Percentiles rank a stretch among this genome's conserved stretches.
These are phyloP conservation scores for Latheticus oryzae DNA, from an alignment of 2,888 invertebrate species.

Conservation along the genomic window DNA sequence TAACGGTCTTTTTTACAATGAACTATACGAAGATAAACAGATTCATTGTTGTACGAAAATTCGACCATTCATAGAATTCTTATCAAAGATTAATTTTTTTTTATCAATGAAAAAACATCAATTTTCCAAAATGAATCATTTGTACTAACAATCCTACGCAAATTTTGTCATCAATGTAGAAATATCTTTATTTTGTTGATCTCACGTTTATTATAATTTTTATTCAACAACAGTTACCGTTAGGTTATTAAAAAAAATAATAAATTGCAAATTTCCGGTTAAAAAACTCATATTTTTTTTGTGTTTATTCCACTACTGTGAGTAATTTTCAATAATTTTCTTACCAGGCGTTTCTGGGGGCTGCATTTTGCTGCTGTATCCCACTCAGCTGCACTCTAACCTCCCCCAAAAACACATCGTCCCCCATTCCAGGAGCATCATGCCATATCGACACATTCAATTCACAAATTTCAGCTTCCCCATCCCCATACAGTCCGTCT, in stretches of 20 bases:
- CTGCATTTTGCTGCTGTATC: conserved; percentile 72
- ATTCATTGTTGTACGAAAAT: too few relatives aligned
- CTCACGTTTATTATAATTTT: conserved; percentile 27
- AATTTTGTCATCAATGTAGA: conserved; percentile 25
- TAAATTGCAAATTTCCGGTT: too few relatives aligned
- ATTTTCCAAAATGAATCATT: too few relatives aligned
- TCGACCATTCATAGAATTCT: too few relatives aligned
- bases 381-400: conserved; percentile 83
- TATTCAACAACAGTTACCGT: too few relatives aligned
- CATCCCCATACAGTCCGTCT: not conserved
- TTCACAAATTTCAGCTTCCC: conserved; percentile 78
- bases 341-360: conserved; percentile 81
- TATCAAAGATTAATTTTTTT: too few relatives aligned
- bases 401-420: conserved; percentile 90
- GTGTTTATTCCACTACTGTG: not conserved
- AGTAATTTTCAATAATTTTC: conserved; percentile 41
- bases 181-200: conserved; percentile 15
- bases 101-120: too few relatives aligned
- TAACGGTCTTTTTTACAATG: too few relatives aligned
- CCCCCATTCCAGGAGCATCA: conserved; percentile 80
- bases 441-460: conserved; percentile 89
- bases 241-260: conserved; percentile 9
- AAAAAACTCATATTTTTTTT: too few relatives aligned
- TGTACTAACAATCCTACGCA: conserved; percentile 32
- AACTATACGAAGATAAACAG: too few relatives aligned